Evolutionary conservation across 2,113 vertebrate species (phyloP).

Genomic region (cattle (Bos taurus)): DNA sequence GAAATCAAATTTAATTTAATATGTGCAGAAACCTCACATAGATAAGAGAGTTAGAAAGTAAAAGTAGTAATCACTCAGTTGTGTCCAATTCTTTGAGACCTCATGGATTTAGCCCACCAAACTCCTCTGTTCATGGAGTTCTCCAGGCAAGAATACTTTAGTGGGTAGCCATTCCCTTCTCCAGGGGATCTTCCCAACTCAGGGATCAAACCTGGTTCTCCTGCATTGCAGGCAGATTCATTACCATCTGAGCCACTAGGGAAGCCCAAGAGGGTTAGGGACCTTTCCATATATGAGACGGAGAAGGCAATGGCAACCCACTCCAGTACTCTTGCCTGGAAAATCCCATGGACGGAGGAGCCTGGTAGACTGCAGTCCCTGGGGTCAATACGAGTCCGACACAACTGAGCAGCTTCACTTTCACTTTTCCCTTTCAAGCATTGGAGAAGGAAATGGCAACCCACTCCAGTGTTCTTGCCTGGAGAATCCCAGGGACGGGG

Average conservation of each 20-base stretch:
- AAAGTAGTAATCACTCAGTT: background rate
- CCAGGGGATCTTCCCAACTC: background rate
- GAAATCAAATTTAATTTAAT: background rate
- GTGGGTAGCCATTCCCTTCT: background rate
- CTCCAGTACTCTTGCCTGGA: too few relatives aligned
- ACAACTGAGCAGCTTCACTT: too few relatives aligned
- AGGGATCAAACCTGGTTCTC: background rate
- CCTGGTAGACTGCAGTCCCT: too few relatives aligned
- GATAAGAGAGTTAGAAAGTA: background rate
- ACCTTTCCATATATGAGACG: background rate
- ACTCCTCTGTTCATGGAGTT: background rate
- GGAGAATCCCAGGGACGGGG: too few relatives aligned
- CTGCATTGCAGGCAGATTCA: background rate
- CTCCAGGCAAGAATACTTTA: background rate
- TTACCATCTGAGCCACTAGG: background rate
- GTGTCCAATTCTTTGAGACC: background rate
- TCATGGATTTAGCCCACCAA: background rate
- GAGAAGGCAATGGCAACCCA: too few relatives aligned
- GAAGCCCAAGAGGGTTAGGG: background rate
- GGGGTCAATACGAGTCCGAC: fast-evolving
- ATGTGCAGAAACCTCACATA: background rate
- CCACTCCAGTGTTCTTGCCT: too few relatives aligned
- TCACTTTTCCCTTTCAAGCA: too few relatives aligned
- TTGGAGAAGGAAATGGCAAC: too few relatives aligned
- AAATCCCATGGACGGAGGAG: too few relatives aligned